Conservation (phyloP, 1,140 invertebrate species). For the Drosophila elegans region DNA sequence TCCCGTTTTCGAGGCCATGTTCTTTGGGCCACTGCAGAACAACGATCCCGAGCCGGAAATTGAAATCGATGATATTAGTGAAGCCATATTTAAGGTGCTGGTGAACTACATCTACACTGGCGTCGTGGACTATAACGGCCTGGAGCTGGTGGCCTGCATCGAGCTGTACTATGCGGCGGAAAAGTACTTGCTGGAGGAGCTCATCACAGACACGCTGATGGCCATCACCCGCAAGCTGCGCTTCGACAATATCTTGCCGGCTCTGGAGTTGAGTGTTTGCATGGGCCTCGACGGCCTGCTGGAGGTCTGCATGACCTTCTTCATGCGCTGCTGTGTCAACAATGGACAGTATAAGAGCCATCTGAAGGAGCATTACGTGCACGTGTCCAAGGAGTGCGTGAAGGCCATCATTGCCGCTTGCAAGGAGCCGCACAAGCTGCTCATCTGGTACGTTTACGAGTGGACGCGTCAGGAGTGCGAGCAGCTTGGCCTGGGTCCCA, state of each 20-base stretch:
- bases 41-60: slow-evolving; percentile 81
- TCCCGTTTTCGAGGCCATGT: slow-evolving; percentile 92
- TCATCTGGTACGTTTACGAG: slow-evolving; percentile 80
- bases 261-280: slow-evolving; percentile 74
- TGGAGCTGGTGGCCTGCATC: slow-evolving; percentile 71
- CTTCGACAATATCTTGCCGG: slow-evolving; percentile 77
- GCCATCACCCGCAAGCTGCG: slow-evolving; percentile 69
- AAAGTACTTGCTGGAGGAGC: slow-evolving; percentile 79
- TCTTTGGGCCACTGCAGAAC: slow-evolving; percentile 88
- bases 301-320: slow-evolving; percentile 77
- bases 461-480: slow-evolving; percentile 82
- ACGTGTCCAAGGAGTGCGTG: slow-evolving; percentile 81
- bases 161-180: slow-evolving; percentile 83
- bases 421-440: slow-evolving; percentile 72
- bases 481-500: slow-evolving; percentile 54
- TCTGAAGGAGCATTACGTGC: slow-evolving; percentile 70
- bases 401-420: slow-evolving; percentile 76
- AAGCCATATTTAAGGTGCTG: slow-evolving; percentile 69
- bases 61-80: slow-evolving; percentile 78
- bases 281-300: slow-evolving; percentile 76
- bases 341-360: slow-evolving; percentile 73
- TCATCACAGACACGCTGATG: slow-evolving; percentile 60
- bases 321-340: slow-evolving; percentile 77
- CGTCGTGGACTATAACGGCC: slow-evolving; percentile 54
- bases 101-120: slow-evolving; percentile 77